phyloP scores from a whole-genome alignment of 1,140 invertebrate species.

The Lycorma delicatula region DNA sequence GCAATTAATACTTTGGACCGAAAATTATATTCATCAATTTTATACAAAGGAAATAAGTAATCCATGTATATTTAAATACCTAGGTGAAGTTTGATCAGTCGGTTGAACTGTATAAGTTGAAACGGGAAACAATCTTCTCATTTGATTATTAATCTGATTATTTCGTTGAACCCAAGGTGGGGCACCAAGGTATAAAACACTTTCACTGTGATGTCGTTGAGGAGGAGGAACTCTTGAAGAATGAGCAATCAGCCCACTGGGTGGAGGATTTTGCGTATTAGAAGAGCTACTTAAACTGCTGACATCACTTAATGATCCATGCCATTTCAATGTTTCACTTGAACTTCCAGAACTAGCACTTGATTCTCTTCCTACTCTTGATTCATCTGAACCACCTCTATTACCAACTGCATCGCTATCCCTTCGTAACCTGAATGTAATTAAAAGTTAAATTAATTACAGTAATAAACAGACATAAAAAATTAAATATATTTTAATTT shows the following conservation, averaged over 20 bases:
- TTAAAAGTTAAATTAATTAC: slow-evolving; percentile 19
- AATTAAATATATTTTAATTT: too few species aligned
- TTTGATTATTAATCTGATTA: slow-evolving; percentile 39
- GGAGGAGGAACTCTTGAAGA: slow-evolving; percentile 70
- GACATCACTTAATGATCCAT: slow-evolving; percentile 49
- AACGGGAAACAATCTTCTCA: slow-evolving; percentile 45
- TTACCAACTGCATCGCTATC: slow-evolving; percentile 50
- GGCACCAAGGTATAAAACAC: slow-evolving; percentile 53
- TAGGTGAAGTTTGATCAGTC: slow-evolving; percentile 28
- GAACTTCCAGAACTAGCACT: slow-evolving; percentile 56
- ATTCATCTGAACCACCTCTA: slow-evolving; percentile 32
- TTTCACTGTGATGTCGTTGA: slow-evolving; percentile 71
- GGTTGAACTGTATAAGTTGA: slow-evolving; percentile 49
- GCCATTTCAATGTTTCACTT: slow-evolving; percentile 75
- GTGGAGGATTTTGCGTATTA: slow-evolving; percentile 19
- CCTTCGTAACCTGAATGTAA: slow-evolving; percentile 41
- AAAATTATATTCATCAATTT: too few species aligned
- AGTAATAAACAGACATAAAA: too few species aligned
- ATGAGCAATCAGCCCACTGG: slow-evolving; percentile 51
- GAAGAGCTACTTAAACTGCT: slow-evolving; percentile 33
- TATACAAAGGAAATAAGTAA: background rate
- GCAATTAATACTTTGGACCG: too few species aligned
- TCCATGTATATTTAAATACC: slow-evolving; percentile 16
- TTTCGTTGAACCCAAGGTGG: slow-evolving; percentile 27
- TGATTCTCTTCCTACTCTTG: slow-evolving; percentile 49